Base-by-base conservation (phyloP, 2,797 vertebrate genomes). In the Anguilla pacifica region DNA sequence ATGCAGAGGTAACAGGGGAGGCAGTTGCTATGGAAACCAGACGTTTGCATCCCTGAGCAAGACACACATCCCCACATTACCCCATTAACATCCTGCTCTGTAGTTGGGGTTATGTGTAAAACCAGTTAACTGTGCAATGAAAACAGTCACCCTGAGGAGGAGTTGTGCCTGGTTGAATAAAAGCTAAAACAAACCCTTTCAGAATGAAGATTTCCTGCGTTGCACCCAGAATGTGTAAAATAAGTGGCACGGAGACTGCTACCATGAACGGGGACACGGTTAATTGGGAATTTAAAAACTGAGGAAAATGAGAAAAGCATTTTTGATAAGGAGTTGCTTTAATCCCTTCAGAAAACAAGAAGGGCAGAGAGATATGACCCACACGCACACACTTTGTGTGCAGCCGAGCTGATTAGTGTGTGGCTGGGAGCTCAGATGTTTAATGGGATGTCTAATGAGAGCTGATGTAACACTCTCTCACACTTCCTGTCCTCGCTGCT, bases 1-100 rank as follows among this genome's bases (percentile, higher is more conserved):
- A 97, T 22, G 96, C 97, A 6, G 98, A 99, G 98, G 99, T 99
- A 94, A 97, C 95, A 74, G 13, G 85, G 31, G 6, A 85, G 57
- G 15, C 22, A 28, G 61, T 64, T 46, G 10, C 35, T 70, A 13
- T 46, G 10, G 31, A 43, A 70, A 59, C 15, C 74, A 79, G 35
- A 79, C 5, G 74, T 43, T 79, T 46, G 35, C 39, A 74, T 39
- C 39, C 6, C 19, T 46, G 35, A 79, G 74, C 13, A 39, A 79
- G 15, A 11, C 35, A 43, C 11, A 19, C 19, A 70, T 15, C 43
- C 13, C 39, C 4, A 79, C 13, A 79, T 79, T 7, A 3, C 74
- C 13, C 46, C 74, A n/a, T 19, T 22, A 43, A 43, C 17, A 46
- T 46, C 35, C 74, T 35, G 35, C 15, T 46, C 13, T 79, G 39